Evolutionary conservation across 2,113 vertebrate genomes (phyloP), one percentile per base, ranked within the genome.

Genomic region (Myiozetetes cayanensis): DNA sequence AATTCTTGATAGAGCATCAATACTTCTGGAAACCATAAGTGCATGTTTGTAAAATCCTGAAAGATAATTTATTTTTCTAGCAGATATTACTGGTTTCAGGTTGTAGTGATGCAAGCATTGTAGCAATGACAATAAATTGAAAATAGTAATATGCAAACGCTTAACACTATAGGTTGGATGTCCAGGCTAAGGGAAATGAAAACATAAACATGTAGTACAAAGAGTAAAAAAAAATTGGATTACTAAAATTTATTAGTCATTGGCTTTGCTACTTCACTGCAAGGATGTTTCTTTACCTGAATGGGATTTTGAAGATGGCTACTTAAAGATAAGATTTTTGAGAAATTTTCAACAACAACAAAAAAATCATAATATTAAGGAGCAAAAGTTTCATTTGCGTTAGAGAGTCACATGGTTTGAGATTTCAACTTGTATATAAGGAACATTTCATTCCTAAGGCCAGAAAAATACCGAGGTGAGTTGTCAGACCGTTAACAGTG

Each of bases 21-120:
- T 79, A 79, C 66, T 89, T 94, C 67, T 94, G 58, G 66, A 95
- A 91, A 53, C 41, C 53, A 70, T 81, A 90, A 87, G 79, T 83
- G 49, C 27, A 16, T 10, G 2, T 85, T 62, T 95, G 46, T 94
- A 79, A 95, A 95, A 90, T 83, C 49, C 55, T 91, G 71, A 85
- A 88, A n/a, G 66, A 85, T 41, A 65, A 87, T 93, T 94, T 62
- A 47, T 85, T 91, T 96, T 93, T 79, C 78, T 73, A 85, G 58
- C 44, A 88, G 53, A 46, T 94, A 70, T 31, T 79, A 58, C 37
- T 88, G 31, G 28, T 93, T 94, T 95, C 70, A 87, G 58, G 66
- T 49, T 87, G 35, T 75, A 79, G 58, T 22, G 58, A 73, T 12
- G 13, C 47, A 52, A 78, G 9, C 25, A 27, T 46, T 91, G 22